phyloP scores from a whole-genome alignment of 1,140 invertebrate genomes.

The Plectrocnemia conspersa region DNA sequence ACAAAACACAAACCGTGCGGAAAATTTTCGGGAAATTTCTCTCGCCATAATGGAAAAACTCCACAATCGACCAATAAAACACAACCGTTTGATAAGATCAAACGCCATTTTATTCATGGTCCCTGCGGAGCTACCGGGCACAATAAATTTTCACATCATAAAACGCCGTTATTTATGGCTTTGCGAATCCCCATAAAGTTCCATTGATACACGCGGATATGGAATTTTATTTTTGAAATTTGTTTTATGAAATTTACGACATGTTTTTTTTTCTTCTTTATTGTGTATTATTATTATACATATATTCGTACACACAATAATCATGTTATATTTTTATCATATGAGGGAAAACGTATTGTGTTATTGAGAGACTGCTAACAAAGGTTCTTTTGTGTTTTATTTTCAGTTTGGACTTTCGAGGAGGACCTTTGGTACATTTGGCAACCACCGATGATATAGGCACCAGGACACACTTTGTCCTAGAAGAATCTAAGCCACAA shows the following conservation, averaged over 20 bases:
- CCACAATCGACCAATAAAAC: constrained; percentile 1
- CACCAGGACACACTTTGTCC: constrained; percentile 67
- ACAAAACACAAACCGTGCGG: no score
- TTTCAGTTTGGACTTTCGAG: constrained; percentile 71
- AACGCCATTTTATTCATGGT: background rate
- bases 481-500: constrained; percentile 60
- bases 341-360: no score
- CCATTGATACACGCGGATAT: background rate
- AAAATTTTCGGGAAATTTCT: no score
- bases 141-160: constrained; percentile 10
- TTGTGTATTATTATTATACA: no score
- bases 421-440: constrained; percentile 64
- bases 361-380: no score
- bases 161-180: background rate
- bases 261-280: no score
- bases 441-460: constrained; percentile 71
- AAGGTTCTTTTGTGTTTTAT: constrained; percentile 24
- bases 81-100: background rate
- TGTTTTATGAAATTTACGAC: background rate
- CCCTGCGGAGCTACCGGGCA: background rate
- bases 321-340: no score
- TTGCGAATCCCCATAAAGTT: background rate
- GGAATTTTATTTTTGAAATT: background rate
- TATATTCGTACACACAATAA: no score
- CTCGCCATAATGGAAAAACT: no score